Evolutionary conservation across 2,113 vertebrate species (phyloP), one percentile per base, ranked within the genome.

Genomic region (Chaenocephalus aceratus): DNA sequence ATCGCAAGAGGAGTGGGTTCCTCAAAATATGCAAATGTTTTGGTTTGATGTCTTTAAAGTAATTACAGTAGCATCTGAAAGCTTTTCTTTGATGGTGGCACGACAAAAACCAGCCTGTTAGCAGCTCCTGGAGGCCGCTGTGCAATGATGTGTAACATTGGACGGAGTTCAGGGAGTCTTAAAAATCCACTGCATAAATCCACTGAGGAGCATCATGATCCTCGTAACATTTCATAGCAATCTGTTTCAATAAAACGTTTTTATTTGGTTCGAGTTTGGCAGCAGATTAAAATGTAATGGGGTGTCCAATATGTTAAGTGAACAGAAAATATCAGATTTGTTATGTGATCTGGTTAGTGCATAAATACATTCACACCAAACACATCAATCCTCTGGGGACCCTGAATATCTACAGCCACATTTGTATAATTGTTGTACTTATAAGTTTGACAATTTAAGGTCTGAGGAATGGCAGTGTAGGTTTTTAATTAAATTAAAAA

Each of bases 1-100:
- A 34, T 34, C 0, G 44, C 60, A 46, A 6, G 53, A 49, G 41
- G 49, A 34, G 49, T 1, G 0, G 46, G 21, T 3, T 36, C 34
- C 13, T 67, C 1, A 2, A 10, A 45, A 58, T 8, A 2, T 13
- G 10, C 26, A 13, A 52, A 0, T 10, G 26, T 5, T 52, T 26
- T 46, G 66, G 12, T 59, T n/a, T 48, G 53, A 72, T 6, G 45
- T 15, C 12, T 64, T 67, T 66, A 6, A 76, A 23, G 60, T 46
- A 45, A 51, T 30, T 52, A 23, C 18, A 51, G 30, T 26, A 26
- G 26, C 26, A 26, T 26, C 26, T 26, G 26, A 26, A 26, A 26
- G 26, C 26, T 26, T 26, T 26, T 26, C 26, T 26, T 26, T 26
- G 26, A 26, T 26, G 26, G 26, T 26, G 26, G 26, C 26, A 26